Evolutionary conservation across 1,140 invertebrate genomes (phyloP).

Genomic region (Tetranychus urticae): DNA sequence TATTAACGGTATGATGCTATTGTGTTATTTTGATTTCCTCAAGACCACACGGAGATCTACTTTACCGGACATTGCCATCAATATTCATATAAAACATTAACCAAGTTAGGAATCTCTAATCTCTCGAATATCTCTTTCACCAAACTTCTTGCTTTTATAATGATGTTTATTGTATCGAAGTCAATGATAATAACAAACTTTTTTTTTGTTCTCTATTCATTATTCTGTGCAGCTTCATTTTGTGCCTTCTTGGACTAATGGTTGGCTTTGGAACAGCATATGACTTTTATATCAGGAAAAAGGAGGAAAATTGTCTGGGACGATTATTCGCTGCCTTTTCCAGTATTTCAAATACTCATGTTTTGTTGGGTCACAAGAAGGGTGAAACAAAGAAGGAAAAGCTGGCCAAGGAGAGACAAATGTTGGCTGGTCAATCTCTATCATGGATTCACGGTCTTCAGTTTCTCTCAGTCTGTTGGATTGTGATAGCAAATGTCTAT

Average conservation of each 20-base stretch:
- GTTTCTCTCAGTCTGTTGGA: conserved; percentile 2
- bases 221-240: background rate
- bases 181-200: background rate
- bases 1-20: too few species aligned
- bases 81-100: too few species aligned
- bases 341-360: background rate
- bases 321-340: background rate
- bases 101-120: too few species aligned
- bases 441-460: conserved; percentile 3
- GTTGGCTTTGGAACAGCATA: background rate
- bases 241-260: background rate
- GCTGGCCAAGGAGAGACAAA: background rate
- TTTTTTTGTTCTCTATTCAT: background rate
- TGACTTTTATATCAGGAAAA: background rate
- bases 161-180: background rate
- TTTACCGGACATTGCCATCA: too few species aligned
- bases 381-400: background rate
- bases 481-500: conserved; percentile 4
- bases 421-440: background rate
- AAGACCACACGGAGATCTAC: too few species aligned
- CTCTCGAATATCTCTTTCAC: too few species aligned
- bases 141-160: too few species aligned
- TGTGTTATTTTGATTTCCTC: too few species aligned
- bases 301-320: background rate
- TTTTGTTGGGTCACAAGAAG: background rate